These are phyloP conservation scores for Grapholita molesta DNA, from an alignment of 1,140 invertebrate genomes.

Conservation along the genomic window DNA sequence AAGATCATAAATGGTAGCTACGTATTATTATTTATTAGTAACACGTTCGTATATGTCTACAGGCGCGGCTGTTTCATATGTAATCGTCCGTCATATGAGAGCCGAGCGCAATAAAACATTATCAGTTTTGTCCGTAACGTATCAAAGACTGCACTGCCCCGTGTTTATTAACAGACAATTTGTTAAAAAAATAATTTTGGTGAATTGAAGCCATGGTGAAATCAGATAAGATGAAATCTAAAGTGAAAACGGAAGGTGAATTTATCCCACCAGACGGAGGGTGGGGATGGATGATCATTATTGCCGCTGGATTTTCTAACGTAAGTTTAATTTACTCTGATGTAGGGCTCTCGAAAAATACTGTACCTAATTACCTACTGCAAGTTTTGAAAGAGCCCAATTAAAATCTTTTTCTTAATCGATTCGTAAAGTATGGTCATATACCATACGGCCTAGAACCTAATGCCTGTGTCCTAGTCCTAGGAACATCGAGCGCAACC, in stretches of 20 bases:
- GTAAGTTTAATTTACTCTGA: slow-evolving; percentile 68
- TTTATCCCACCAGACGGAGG: slow-evolving; percentile 82
- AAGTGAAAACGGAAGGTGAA: slow-evolving; percentile 58
- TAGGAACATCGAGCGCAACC: no score
- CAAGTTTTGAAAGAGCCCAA: no score
- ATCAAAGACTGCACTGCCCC: slow-evolving; percentile 9
- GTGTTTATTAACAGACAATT: not conserved
- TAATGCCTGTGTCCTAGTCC: no score
- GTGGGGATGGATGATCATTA: slow-evolving; percentile 84
- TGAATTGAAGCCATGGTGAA: slow-evolving; percentile 42
- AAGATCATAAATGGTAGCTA: not conserved
- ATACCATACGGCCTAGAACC: no score
- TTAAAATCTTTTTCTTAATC: no score
- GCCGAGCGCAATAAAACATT: slow-evolving; percentile 19
- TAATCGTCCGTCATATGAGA: not conserved
- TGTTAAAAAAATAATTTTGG: not conserved
- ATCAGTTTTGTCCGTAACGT: slow-evolving; percentile 23
- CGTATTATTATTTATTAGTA: not conserved
- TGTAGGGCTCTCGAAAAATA: not conserved
- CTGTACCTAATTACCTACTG: no score
- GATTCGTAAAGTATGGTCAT: no score
- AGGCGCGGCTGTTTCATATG: not conserved
- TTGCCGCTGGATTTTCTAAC: slow-evolving; percentile 81
- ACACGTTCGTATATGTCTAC: not conserved
- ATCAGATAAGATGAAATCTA: slow-evolving; percentile 43